These are phyloP conservation scores for Gandaritis pyraliata DNA, from an alignment of 2,888 invertebrate genomes.

Conservation along the genomic window DNA sequence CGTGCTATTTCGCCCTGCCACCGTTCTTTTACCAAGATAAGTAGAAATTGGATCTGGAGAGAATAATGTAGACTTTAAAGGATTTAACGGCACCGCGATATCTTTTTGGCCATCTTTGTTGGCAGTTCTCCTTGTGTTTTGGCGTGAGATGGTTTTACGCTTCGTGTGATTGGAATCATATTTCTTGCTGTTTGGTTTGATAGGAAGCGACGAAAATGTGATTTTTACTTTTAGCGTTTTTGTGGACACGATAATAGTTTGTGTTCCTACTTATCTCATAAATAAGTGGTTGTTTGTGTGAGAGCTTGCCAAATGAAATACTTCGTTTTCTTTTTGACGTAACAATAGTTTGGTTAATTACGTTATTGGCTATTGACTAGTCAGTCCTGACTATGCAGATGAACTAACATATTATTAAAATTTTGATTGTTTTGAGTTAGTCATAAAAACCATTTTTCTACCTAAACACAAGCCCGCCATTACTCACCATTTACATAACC, in stretches of 20 bases:
- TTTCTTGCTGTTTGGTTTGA: constrained; percentile 20
- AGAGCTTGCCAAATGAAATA: background rate
- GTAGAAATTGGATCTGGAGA: constrained; percentile 46
- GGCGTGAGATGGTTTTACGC: constrained; percentile 29
- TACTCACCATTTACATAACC: constrained; percentile 27
- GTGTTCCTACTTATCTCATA: constrained; percentile 3
- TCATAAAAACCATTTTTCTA: background rate
- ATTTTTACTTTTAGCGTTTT: constrained; percentile 15
- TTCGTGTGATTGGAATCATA: constrained; percentile 30
- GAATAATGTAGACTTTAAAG: constrained; percentile 53
- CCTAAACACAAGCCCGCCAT: background rate
- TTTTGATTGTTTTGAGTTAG: too few relatives aligned
- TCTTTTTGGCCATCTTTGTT: constrained; percentile 43
- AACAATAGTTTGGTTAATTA: constrained; percentile 1
- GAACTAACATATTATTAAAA: background rate
- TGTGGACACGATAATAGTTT: constrained; percentile 6
- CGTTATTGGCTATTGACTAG: background rate
- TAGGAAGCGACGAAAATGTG: constrained; percentile 5
- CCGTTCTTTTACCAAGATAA: constrained; percentile 61
- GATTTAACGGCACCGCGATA: constrained; percentile 48
- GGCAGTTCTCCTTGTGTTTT: constrained; percentile 39
- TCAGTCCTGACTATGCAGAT: background rate
- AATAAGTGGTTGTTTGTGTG: background rate
- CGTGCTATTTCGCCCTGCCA: constrained; percentile 53
- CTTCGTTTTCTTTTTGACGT: background rate